Evolutionary conservation across 2,113 vertebrate species (phyloP).

Genomic region (Bettongia penicillata): DNA sequence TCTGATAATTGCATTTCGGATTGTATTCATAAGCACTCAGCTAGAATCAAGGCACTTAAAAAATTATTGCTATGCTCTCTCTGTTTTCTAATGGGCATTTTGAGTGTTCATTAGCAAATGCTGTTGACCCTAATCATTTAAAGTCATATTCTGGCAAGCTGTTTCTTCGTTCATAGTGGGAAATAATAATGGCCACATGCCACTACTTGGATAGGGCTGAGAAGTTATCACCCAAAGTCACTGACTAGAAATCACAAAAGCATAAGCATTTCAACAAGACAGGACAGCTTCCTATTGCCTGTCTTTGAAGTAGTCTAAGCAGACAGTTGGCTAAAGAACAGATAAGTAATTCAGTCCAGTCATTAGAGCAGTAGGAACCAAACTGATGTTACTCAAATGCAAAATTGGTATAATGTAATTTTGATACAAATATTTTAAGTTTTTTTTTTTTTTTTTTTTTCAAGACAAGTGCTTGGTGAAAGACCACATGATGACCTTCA

Average conservation of each 20-base stretch:
- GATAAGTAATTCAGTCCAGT: not conserved
- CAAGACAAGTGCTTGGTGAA: not conserved
- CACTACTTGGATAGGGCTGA: conserved; percentile 7
- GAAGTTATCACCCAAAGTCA: conserved; percentile 12
- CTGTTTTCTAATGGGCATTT: conserved; percentile 24
- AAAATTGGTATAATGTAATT: not conserved
- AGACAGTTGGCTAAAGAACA: not conserved
- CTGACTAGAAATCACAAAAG: conserved; percentile 32
- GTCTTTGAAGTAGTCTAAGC: not conserved
- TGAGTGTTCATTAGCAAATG: conserved; percentile 58
- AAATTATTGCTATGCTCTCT: conserved; percentile 37
- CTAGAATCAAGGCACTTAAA: conserved; percentile 53
- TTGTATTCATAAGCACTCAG: conserved; percentile 50
- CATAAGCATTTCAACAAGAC: conserved; percentile 14
- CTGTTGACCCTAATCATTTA: conserved; percentile 42
- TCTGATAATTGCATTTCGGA: conserved; percentile 31
- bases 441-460: not conserved
- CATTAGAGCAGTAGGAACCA: not conserved
- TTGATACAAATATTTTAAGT: not conserved
- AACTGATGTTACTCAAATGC: not conserved
- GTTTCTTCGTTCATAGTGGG: conserved; percentile 42
- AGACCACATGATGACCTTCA: not conserved
- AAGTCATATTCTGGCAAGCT: conserved; percentile 6
- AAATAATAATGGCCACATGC: conserved; percentile 16
- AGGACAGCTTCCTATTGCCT: not conserved